phyloP scores from a whole-genome alignment of 2,113 vertebrate species.

The Chaetops frenatus region DNA sequence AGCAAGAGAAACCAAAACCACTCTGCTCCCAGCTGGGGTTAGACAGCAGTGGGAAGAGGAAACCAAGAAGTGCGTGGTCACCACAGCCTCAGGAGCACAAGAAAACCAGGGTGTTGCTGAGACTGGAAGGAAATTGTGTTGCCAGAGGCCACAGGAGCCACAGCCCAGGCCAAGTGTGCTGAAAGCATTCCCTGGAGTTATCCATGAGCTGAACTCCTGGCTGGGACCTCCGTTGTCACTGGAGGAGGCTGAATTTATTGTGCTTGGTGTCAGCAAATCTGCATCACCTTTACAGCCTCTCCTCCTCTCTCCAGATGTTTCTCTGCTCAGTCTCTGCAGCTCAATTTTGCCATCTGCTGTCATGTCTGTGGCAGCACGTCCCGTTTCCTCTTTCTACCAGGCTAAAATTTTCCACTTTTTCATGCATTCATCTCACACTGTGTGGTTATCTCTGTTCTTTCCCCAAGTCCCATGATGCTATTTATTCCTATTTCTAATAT shows the following conservation, averaged over 20 bases:
- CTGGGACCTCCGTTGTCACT: fast-evolving
- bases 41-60: not conserved
- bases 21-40: not conserved
- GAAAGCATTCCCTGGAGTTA: not conserved
- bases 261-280: not conserved
- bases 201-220: not conserved
- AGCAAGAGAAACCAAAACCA: not conserved
- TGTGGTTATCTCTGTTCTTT: not conserved
- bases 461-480: constrained; percentile 13
- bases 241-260: not conserved
- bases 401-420: constrained; percentile 17
- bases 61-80: not conserved
- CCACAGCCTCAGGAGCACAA: not conserved
- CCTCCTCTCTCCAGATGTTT: not conserved
- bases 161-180: fast-evolving
- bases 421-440: constrained; percentile 22
- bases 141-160: fast-evolving
- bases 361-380: not conserved
- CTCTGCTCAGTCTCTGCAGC: not conserved
- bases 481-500: constrained; percentile 57
- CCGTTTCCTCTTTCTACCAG: not conserved
- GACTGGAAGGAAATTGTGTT: not conserved
- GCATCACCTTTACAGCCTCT: not conserved
- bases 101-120: not conserved
- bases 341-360: constrained; percentile 62